phyloP scores from a whole-genome alignment of 1,140 invertebrate species.

The Stegodyphus mimosarum region DNA sequence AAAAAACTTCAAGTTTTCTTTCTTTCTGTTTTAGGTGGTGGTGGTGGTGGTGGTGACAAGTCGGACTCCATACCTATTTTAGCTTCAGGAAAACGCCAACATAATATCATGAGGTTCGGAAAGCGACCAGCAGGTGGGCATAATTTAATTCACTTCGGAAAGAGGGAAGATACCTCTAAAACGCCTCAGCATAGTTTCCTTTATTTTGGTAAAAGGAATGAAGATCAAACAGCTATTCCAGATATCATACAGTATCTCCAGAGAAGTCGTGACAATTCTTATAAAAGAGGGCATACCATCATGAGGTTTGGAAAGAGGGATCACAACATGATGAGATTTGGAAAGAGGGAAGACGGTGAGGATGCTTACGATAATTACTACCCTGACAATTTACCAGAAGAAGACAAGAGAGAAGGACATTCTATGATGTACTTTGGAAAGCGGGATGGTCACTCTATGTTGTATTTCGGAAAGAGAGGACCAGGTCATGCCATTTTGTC shows the following conservation, averaged over 20 bases:
- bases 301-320: constrained; percentile 49
- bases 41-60: background rate
- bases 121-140: constrained; percentile 29
- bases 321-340: constrained; percentile 41
- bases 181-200: constrained; percentile 20
- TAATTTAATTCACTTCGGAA: constrained; percentile 39
- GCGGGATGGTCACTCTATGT: constrained; percentile 37
- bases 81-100: constrained; percentile 43
- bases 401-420: constrained; percentile 11
- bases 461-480: constrained; percentile 40
- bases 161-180: background rate
- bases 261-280: constrained; percentile 18
- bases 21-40: background rate
- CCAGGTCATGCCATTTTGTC: background rate
- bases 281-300: constrained; percentile 50
- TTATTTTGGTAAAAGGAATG: constrained; percentile 30
- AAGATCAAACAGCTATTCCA: background rate
- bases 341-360: background rate
- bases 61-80: constrained; percentile 10
- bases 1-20: background rate
- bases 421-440: constrained; percentile 48
- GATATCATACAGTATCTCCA: constrained; percentile 12
- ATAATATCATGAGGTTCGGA: constrained; percentile 50
- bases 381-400: background rate
- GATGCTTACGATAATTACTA: background rate